These are phyloP conservation scores for Eulemur macaco DNA, from an alignment of 2,113 vertebrate species.

Conservation along the genomic window DNA sequence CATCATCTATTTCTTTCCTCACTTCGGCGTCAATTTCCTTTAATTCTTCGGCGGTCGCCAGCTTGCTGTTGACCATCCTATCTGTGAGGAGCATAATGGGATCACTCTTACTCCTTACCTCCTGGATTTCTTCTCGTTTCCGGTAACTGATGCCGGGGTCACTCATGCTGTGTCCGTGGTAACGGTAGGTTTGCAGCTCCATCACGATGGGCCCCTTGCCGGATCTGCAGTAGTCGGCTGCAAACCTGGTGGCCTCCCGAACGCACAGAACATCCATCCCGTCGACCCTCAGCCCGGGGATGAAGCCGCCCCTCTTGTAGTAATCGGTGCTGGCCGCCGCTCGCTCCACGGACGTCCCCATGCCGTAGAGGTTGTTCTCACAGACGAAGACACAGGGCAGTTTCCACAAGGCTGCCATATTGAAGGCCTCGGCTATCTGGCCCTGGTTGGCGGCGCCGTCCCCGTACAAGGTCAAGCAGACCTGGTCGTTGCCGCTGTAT, in stretches of 20 bases:
- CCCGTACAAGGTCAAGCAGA: slow-evolving; percentile 91
- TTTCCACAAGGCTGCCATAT: slow-evolving; percentile 96
- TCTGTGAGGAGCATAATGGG: slow-evolving; percentile 95
- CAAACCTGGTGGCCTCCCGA: slow-evolving; percentile 91
- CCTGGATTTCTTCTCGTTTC: slow-evolving; percentile 94
- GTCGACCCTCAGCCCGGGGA: slow-evolving; percentile 92
- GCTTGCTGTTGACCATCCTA: slow-evolving; percentile 91
- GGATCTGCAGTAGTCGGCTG: slow-evolving; percentile 88
- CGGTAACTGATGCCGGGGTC: slow-evolving; percentile 96
- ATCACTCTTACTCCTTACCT: slow-evolving; percentile 94
- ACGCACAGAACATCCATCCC: slow-evolving; percentile 96
- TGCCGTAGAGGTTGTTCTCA: slow-evolving; percentile 94
- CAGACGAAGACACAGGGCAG: slow-evolving; percentile 94
- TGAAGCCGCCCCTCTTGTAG: slow-evolving; percentile 90
- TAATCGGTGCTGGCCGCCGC: slow-evolving; percentile 93
- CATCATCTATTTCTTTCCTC: slow-evolving; percentile 94
- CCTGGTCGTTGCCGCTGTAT: slow-evolving; percentile 84
- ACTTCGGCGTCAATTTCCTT: slow-evolving; percentile 94
- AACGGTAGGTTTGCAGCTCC: slow-evolving; percentile 94
- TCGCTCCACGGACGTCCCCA: slow-evolving; percentile 90
- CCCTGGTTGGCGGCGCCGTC: slow-evolving; percentile 97
- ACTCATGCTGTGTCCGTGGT: slow-evolving; percentile 96
- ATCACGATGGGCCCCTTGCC: slow-evolving; percentile 94
- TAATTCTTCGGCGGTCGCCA: slow-evolving; percentile 92
- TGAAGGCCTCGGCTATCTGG: slow-evolving; percentile 93